Base-by-base conservation (phyloP, 1,140 invertebrate genomes). In the Megalopta genalis region DNA sequence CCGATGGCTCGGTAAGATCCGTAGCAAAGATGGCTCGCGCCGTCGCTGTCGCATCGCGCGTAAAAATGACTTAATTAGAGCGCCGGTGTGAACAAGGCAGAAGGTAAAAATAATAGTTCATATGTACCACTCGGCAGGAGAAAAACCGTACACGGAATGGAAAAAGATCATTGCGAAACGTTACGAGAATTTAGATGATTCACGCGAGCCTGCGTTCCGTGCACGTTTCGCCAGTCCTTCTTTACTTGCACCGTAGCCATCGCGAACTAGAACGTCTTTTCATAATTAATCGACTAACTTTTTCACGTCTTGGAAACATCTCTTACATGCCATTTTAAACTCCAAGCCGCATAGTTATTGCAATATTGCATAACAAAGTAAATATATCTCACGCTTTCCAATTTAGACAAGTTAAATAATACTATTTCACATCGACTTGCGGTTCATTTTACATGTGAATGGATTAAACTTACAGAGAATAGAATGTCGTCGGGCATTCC, bases 41-140 rank as follows among this genome's bases (percentile, higher is more conserved):
- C 32, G 32, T 32, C 32, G 32, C 32, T 32, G 32, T 32, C 32
- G 32, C 70, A 14, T 39, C 25, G 70, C 27, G 27, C 63, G 42
- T 79, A 79, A 79, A 79, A 79, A 79, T 79, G 71, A 74, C 73
- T 79, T 67, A 79, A 79, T 79, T 79, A 79, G 77, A 79, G n/a
- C 64, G 23, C 57, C n/a, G 23, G 71, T 74, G 77, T 27, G 63
- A 79, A 79, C 71, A 39, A 79, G 77, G 16, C 27, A 60, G 76
- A 79, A 79, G 77, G 77, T 73, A 79, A 79, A 79, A 79, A 79
- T 79, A 79, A 79, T 79, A 73, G 77, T 67, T 59, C 54, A 46
- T 79, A 39, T 74, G 64, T 27, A 60, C 25, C 42, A 10, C 21
- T 21, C 16, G 16, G n/a, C 9, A 32, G 25, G 32, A 21, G 54